Base-by-base conservation (phyloP, 2,113 vertebrate genomes). In the Corynorhinus townsendii region DNA sequence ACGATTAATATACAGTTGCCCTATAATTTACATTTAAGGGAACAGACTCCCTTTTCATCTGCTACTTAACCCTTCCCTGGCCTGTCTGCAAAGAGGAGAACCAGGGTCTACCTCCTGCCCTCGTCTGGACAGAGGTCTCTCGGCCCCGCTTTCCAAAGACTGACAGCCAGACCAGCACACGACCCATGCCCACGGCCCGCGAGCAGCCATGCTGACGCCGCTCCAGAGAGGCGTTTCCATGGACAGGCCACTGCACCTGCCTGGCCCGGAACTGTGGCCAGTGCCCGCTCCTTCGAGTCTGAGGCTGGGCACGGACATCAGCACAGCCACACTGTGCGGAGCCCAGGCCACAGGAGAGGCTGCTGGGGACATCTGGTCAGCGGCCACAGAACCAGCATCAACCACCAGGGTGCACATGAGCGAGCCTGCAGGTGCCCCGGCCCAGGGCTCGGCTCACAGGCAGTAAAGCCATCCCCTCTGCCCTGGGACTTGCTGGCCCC, bases 1-100 rank as follows among this genome's bases (percentile, higher is more conserved):
- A 95, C 76, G 91, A 92, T 88, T 95, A 92, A 93, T 90, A 91
- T 54, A 71, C 92, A 90, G 84, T 59, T 40, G 56, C 30, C 22
- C 49, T 17, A 79, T 54, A 97, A 93, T 92, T 49, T 75, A 45
- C 40, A 81, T 54, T 84, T 35, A 84, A 87, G 33, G 28, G 66
- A 86, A 90, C 47, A 72, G 59, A 80, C 28, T 89, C 71, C 47
- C 56, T 72, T 40, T n/a, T 38, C 30, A 38, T 59, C 73, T 71
- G 49, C 56, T 49, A 52, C 38, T 86, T 94, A 93, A 89, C 92
- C 64, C 94, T 79, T 56, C n/a, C 64, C 1, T 7, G 33, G 52
- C 54, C 66, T 82, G 54, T 86, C 66, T 87, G 45, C 88, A 75
- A n/a, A 94, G 73, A 81, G 72, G 17, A 5, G 15, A 5, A 15